phyloP scores from a whole-genome alignment of 2,888 invertebrate genomes.

The Drosophila yooni region DNA sequence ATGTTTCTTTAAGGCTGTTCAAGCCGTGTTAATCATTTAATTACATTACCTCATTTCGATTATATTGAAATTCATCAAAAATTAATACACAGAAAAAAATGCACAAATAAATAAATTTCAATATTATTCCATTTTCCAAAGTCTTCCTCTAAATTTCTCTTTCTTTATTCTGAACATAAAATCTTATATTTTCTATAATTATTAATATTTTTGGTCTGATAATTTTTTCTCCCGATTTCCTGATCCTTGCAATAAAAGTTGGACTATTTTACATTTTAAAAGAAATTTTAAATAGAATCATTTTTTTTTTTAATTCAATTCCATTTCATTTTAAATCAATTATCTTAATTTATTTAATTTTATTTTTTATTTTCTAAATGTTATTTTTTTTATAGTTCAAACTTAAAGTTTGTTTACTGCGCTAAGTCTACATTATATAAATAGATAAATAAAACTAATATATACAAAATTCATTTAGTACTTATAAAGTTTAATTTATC shows the following conservation, averaged over 20 bases:
- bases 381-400: not conserved
- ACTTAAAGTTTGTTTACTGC: not conserved
- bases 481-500: too few species aligned
- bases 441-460: not conserved
- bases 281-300: not conserved
- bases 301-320: not conserved
- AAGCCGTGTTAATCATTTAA: constrained; percentile 14
- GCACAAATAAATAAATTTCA: not conserved
- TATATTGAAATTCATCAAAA: constrained; percentile 7
- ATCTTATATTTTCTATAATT: not conserved
- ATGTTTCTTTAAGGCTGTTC: not conserved
- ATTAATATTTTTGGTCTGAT: not conserved
- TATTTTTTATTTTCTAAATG: not conserved
- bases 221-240: too few species aligned
- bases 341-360: not conserved
- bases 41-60: constrained; percentile 6
- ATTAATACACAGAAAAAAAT: not conserved
- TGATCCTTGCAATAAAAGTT: not conserved
- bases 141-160: too few species aligned
- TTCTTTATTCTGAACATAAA: not conserved
- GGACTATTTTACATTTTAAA: not conserved
- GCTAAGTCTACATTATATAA: not conserved
- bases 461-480: too few species aligned
- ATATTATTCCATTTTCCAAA: not conserved
- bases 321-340: not conserved